These are phyloP conservation scores for Trachelus tabidus DNA, from an alignment of 2,888 invertebrate genomes.

Conservation along the genomic window DNA sequence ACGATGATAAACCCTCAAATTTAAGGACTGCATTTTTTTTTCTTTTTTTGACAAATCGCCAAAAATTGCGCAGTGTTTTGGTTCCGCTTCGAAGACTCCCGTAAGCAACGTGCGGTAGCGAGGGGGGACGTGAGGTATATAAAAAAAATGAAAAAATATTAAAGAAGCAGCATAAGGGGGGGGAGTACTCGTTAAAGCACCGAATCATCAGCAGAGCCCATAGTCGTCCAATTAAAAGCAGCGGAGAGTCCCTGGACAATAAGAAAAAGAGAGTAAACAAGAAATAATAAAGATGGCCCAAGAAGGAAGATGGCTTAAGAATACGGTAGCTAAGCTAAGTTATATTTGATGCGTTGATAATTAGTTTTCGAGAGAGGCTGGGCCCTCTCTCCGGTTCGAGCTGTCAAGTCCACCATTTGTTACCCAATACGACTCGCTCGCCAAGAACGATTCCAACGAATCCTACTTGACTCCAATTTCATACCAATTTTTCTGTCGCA, in stretches of 20 bases:
- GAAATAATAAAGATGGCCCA: slow-evolving; percentile 43
- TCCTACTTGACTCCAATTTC: too few relatives aligned
- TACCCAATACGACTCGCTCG: slow-evolving; percentile 29
- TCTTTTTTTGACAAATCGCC: too few relatives aligned
- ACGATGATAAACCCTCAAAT: too few relatives aligned
- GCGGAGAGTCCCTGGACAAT: slow-evolving; percentile 28
- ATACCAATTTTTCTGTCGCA: too few relatives aligned
- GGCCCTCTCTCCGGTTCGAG: slow-evolving; percentile 27
- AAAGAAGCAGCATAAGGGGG: background rate
- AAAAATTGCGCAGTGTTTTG: too few relatives aligned
- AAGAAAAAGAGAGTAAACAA: slow-evolving; percentile 40
- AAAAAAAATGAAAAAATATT: background rate
- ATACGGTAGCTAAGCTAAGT: slow-evolving; percentile 61
- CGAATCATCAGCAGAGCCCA: slow-evolving; percentile 48
- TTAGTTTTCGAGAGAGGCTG: slow-evolving; percentile 55
- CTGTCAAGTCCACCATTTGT: slow-evolving; percentile 54
- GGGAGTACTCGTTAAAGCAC: slow-evolving; percentile 38
- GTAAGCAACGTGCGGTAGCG: too few relatives aligned
- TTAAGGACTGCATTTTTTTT: too few relatives aligned
- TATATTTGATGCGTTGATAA: slow-evolving; percentile 64
- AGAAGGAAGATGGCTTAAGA: slow-evolving; percentile 47
- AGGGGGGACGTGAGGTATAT: background rate
- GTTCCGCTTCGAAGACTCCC: too few relatives aligned
- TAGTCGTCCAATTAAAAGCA: slow-evolving; percentile 57
- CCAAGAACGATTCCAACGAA: background rate